Conservation (phyloP, 1,140 invertebrate species). For the Apis mellifera region Amel_HAv3.1 CM009940.2:7228001-7228500, state of each 20-base stretch:
- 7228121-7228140: no score
- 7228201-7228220: neutral
- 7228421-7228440: no score
- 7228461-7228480: no score
- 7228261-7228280: conserved; percentile 17
- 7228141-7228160: neutral
- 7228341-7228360: conserved; percentile 57
- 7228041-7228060: neutral
- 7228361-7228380: conserved; percentile 12
- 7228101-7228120: no score
- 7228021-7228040: neutral
- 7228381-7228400: conserved; percentile 1
- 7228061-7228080: no score
- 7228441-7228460: no score
- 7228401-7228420: neutral
- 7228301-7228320: conserved; percentile 37
- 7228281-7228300: neutral
- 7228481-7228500: no score
- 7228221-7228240: neutral
- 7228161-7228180: neutral
- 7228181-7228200: neutral
- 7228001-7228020: neutral
- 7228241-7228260: neutral
- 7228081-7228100: neutral
- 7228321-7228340: conserved; percentile 55